phyloP scores from a whole-genome alignment of 2,888 invertebrate species.

The Pseudanteris insignis region DNA sequence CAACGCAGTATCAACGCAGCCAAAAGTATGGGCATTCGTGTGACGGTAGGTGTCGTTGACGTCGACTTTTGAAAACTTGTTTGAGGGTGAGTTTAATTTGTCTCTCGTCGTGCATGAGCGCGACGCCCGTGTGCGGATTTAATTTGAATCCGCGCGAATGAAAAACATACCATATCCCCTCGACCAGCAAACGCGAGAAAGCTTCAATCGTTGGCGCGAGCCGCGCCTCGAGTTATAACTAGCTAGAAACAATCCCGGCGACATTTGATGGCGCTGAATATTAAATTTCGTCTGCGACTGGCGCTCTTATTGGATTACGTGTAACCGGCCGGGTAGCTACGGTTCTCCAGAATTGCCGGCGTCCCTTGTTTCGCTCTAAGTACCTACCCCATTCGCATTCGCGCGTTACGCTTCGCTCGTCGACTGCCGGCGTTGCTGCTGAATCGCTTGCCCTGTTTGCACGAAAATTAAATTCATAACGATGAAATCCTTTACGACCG shows the following conservation, averaged over 20 bases:
- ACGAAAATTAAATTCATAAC: constrained; percentile 64
- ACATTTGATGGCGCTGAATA: constrained; percentile 65
- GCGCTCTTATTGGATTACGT: constrained; percentile 64
- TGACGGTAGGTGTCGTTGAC: too few species aligned
- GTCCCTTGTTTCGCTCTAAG: constrained; percentile 54
- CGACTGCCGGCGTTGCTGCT: constrained; percentile 48
- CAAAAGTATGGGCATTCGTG: too few species aligned
- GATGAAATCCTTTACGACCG: constrained; percentile 58
- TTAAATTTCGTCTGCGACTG: constrained; percentile 62
- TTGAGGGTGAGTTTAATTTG: too few species aligned
- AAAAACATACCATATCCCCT: constrained; percentile 25
- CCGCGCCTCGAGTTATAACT: constrained; percentile 54
- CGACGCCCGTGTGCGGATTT: constrained; percentile 6
- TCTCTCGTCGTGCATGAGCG: not conserved
- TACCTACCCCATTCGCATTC: constrained; percentile 54
- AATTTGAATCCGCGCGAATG: constrained; percentile 29
- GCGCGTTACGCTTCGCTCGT: constrained; percentile 54
- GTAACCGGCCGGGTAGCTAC: constrained; percentile 54
- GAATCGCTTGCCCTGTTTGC: constrained; percentile 54
- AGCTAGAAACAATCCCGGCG: constrained; percentile 61
- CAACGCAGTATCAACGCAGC: too few species aligned
- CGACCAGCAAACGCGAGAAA: constrained; percentile 18
- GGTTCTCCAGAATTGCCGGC: constrained; percentile 49
- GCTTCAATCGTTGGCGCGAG: constrained; percentile 35
- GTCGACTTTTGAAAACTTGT: too few species aligned